These are phyloP conservation scores for Rattus rattus DNA, from an alignment of 2,113 vertebrate genomes.

Conservation along the genomic window DNA sequence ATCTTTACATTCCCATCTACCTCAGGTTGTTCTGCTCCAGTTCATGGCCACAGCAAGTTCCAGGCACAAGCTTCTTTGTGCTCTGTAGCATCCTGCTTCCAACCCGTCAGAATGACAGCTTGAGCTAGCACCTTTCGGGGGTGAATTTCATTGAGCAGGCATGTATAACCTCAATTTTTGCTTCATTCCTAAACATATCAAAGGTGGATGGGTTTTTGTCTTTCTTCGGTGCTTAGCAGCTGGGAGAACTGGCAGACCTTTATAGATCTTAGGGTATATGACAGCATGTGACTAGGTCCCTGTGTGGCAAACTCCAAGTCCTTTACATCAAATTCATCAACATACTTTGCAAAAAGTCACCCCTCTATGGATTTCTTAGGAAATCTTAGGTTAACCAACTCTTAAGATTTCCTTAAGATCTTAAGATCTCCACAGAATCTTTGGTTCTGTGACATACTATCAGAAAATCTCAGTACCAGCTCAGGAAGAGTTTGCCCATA, in stretches of 20 bases:
- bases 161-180: neutral
- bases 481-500: neutral
- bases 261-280: neutral
- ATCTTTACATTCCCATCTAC: neutral
- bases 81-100: slow-evolving; percentile 13
- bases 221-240: neutral
- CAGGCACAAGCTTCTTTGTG: neutral
- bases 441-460: slow-evolving; percentile 37
- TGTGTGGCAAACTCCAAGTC: neutral
- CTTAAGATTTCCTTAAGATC: neutral
- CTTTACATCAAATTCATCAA: neutral
- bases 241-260: neutral
- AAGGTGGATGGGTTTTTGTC: slow-evolving; percentile 23
- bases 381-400: slow-evolving; percentile 41
- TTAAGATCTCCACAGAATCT: neutral
- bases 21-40: slow-evolving; percentile 6
- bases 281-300: neutral
- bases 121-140: slow-evolving; percentile 32
- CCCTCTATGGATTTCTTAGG: slow-evolving; percentile 31
- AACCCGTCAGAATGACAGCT: neutral
- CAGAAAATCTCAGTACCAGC: neutral
- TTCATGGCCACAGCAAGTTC: slow-evolving; percentile 9
- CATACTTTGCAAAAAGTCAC: neutral
- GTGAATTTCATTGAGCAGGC: neutral
- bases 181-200: neutral